Conservation (phyloP, 1,140 invertebrate genomes). For the Oryctes rhinoceros region DNA sequence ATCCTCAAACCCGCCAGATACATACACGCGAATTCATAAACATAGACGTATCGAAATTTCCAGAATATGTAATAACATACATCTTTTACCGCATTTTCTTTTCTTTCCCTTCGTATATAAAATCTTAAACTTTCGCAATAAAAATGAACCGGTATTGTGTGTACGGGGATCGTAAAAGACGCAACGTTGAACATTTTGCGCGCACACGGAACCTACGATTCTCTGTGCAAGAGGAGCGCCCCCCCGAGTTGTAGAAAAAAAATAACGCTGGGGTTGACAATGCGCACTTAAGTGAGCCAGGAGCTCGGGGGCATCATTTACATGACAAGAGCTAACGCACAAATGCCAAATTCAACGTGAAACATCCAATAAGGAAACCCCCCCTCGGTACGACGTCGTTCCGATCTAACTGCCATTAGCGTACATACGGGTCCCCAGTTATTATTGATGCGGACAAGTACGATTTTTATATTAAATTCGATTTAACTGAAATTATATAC, state of each 20-base stretch:
- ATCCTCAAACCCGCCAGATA: neutral
- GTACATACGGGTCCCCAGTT: conserved; percentile 15
- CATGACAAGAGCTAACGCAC: conserved; percentile 44
- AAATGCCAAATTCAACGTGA: conserved; percentile 46
- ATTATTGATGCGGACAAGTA: conserved; percentile 45
- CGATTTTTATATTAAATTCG: conserved; percentile 40
- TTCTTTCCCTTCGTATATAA: conserved; percentile 33
- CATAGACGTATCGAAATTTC: conserved; percentile 30
- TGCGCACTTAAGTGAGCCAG: conserved; percentile 46
- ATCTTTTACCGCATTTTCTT: conserved; percentile 20
- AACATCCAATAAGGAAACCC: conserved; percentile 45
- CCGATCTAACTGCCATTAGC: conserved; percentile 43
- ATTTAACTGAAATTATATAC: conserved; percentile 35
- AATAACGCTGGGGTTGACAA: conserved; percentile 45
- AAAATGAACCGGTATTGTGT: conserved; percentile 41
- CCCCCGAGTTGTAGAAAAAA: conserved; percentile 36
- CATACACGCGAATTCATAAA: conserved; percentile 23
- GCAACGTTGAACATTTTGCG: conserved; percentile 25
- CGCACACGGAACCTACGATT: conserved; percentile 25
- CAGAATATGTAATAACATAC: conserved; percentile 32
- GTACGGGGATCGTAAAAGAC: conserved; percentile 32
- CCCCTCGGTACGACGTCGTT: conserved; percentile 12
- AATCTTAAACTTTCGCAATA: conserved; percentile 41
- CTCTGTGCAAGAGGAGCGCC: conserved; percentile 7
- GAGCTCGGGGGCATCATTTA: conserved; percentile 45